Percentiles rank a stretch among this genome's conserved stretches.
Conservation (phyloP, 2,888 invertebrate species). For the Athalia rosae region DNA sequence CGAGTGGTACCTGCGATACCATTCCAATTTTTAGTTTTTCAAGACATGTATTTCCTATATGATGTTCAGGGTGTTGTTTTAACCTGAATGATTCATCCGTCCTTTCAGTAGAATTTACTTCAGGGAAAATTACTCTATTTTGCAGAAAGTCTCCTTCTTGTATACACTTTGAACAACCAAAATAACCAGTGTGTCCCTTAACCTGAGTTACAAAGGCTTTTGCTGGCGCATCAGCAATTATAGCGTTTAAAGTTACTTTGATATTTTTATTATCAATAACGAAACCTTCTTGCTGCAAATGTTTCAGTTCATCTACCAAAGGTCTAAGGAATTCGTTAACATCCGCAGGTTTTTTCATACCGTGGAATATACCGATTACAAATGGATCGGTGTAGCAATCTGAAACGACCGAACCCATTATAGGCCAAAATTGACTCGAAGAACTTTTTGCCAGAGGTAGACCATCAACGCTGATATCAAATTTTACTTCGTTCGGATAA, state of each 20-base stretch:
- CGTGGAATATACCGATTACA: constrained; percentile 49
- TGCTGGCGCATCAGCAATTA: constrained; percentile 59
- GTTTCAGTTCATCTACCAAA: constrained; percentile 53
- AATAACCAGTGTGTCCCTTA: constrained; percentile 57
- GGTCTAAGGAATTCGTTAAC: constrained; percentile 50
- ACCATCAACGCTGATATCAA: no score
- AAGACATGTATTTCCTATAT: constrained; percentile 48
- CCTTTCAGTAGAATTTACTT: constrained; percentile 39
- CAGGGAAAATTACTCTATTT: constrained; percentile 40
- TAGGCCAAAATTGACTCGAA: constrained; percentile 48
- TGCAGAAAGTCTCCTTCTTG: constrained; percentile 52
- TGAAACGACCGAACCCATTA: constrained; percentile 29
- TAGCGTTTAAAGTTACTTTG: constrained; percentile 47
- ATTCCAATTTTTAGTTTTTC: constrained; percentile 46
- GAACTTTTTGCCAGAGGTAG: constrained; percentile 47
- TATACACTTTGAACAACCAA: constrained; percentile 56
- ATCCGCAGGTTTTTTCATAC: constrained; percentile 49
- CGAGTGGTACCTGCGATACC: constrained; percentile 49
- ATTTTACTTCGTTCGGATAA: no score
- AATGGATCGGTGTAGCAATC: constrained; percentile 40
- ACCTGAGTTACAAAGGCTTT: constrained; percentile 52
- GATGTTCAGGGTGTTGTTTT: constrained; percentile 49
- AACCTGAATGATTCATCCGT: constrained; percentile 49
- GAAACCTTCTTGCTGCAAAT: constrained; percentile 46
- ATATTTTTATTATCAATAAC: constrained; percentile 27